Conservation (phyloP, 2,888 invertebrate species). For the Xiphydria camelus region DNA sequence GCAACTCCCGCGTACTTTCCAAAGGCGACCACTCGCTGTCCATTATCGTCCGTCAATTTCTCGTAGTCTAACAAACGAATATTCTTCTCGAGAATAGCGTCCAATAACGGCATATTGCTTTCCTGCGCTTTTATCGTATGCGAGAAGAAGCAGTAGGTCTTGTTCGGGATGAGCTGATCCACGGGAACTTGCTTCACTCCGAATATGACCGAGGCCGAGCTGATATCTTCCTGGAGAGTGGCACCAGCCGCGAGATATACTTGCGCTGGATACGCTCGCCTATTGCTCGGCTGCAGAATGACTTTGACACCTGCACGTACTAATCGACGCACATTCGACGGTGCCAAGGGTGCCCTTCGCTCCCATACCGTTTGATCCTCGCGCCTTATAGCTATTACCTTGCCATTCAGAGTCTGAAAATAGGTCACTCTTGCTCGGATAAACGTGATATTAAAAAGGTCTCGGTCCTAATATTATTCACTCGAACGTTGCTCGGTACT, state of each 20-base stretch:
- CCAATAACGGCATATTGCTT: constrained; percentile 95
- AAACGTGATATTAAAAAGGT: no score
- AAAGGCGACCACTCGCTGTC: constrained; percentile 94
- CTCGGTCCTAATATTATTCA: no score
- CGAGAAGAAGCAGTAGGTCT: constrained; percentile 98
- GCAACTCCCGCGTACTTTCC: constrained; percentile 99
- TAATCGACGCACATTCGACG: constrained; percentile 85
- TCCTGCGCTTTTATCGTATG: constrained; percentile 99
- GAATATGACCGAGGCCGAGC: constrained; percentile 93
- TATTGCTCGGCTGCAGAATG: constrained; percentile 96
- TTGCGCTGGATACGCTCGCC: constrained; percentile 97
- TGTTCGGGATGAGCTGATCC: constrained; percentile 89
- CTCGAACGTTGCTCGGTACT: no score
- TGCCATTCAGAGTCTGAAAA: constrained; percentile 61
- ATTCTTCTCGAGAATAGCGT: constrained; percentile 94
- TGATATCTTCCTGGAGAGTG: constrained; percentile 91
- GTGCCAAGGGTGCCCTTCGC: constrained; percentile 91
- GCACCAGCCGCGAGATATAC: constrained; percentile 93
- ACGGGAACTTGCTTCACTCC: constrained; percentile 96
- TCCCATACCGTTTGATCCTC: constrained; percentile 97
- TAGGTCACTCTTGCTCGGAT: no score
- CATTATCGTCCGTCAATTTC: constrained; percentile 86
- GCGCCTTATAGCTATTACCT: constrained; percentile 82
- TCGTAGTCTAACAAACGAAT: constrained; percentile 98
- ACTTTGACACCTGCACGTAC: constrained; percentile 89